Evolutionary conservation across 2,888 invertebrate species (phyloP).

Genomic region (Cryptosula pallasiana): DNA sequence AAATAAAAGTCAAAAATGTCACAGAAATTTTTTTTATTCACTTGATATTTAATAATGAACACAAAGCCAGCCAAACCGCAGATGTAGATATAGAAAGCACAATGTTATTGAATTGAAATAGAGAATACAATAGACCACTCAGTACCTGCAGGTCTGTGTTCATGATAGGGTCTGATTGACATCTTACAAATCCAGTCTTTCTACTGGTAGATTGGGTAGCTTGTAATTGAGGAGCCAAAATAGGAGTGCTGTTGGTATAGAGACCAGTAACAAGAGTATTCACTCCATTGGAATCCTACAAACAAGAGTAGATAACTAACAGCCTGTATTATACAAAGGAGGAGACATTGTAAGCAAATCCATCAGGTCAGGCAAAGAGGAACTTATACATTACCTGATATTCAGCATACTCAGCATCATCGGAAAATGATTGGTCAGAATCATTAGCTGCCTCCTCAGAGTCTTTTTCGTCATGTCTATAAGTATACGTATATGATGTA

Average conservation of each 20-base stretch:
- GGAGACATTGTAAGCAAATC: background rate
- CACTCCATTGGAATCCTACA: conserved; percentile 41
- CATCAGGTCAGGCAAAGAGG: background rate
- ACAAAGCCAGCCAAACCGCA: no score
- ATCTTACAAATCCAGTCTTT: conserved; percentile 14
- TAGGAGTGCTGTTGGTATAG: conserved; percentile 33
- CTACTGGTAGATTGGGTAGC: background rate
- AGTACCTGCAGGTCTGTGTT: background rate
- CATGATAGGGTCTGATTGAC: conserved; percentile 1
- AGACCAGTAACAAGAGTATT: conserved; percentile 43
- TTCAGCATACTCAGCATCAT: conserved; percentile 23
- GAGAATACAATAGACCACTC: no score
- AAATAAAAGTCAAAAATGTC: no score
- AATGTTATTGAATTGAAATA: no score
- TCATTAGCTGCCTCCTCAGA: conserved; percentile 1
- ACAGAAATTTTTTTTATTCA: no score
- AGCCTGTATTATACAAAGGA: background rate
- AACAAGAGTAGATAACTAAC: conserved; percentile 23
- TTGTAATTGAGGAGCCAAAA: background rate
- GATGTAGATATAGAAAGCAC: no score
- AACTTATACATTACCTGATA: conserved; percentile 16
- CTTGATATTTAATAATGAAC: no score
- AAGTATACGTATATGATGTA: no score
- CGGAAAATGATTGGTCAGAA: conserved; percentile 23
- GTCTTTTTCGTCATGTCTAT: background rate